phyloP scores from a whole-genome alignment of 2,888 invertebrate species.

The Oxyteleia sp. region DNA sequence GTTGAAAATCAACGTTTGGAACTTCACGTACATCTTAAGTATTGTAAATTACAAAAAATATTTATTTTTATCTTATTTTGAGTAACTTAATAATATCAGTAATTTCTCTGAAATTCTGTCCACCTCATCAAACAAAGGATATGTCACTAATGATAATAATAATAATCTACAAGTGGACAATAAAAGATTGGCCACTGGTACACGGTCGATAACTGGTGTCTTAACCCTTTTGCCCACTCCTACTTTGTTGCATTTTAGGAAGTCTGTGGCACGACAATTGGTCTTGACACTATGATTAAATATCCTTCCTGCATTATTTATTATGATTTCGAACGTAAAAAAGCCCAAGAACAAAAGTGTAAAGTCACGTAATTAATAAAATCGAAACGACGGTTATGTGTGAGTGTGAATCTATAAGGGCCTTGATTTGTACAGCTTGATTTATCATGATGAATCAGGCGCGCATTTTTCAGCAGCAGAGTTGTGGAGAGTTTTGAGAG shows the following conservation, averaged over 20 bases:
- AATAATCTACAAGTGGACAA: too few species aligned
- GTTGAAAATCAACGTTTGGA: too few species aligned
- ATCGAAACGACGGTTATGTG: constrained; percentile 34
- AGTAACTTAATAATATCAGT: too few species aligned
- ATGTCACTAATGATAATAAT: too few species aligned
- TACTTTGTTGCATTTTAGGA: constrained; percentile 72
- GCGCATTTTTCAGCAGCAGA: constrained; percentile 63
- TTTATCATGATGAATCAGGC: constrained; percentile 64
- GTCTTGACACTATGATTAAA: constrained; percentile 72
- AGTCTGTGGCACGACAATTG: constrained; percentile 69
- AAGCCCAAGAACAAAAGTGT: constrained; percentile 57
- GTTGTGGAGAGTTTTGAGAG: constrained; percentile 61
- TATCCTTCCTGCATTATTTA: constrained; percentile 57
- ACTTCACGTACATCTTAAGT: too few species aligned
- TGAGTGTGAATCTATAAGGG: constrained; percentile 52
- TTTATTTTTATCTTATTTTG: too few species aligned
- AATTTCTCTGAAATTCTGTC: too few species aligned
- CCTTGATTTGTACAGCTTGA: constrained; percentile 59
- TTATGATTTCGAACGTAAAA: constrained; percentile 53
- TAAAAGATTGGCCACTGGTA: background rate
- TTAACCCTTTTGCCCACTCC: constrained; percentile 58
- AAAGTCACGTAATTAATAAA: constrained; percentile 61
- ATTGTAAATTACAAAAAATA: too few species aligned
- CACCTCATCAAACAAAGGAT: too few species aligned
- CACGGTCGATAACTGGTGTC: background rate